Conservation (phyloP, 2,888 invertebrate genomes). For the Hypsopygia costalis region DNA sequence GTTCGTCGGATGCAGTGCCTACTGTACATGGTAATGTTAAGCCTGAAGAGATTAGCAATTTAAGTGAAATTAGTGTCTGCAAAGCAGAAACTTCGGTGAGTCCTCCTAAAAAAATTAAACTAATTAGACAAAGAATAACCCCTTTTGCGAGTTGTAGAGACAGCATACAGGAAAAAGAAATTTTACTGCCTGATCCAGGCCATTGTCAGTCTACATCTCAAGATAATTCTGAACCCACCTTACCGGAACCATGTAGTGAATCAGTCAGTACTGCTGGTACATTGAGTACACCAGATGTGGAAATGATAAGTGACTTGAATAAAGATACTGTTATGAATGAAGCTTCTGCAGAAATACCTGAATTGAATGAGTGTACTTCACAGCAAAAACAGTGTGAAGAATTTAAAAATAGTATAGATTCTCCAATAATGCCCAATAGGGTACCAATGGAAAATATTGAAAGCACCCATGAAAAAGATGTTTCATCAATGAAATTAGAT, state of each 20-base stretch:
- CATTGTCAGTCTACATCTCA: constrained; percentile 65
- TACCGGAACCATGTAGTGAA: constrained; percentile 27
- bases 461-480: constrained; percentile 13
- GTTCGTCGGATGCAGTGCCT: constrained; percentile 69
- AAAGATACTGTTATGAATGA: constrained; percentile 18
- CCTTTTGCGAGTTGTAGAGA: constrained; percentile 40
- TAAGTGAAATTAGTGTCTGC: constrained; percentile 73
- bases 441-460: background rate
- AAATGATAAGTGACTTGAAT: constrained; percentile 13
- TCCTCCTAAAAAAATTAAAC: constrained; percentile 71
- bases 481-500: constrained; percentile 16
- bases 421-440: background rate
- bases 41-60: constrained; percentile 66
- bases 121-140: constrained; percentile 63
- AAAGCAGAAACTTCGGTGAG: constrained; percentile 71
- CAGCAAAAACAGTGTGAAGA: constrained; percentile 4
- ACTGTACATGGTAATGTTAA: constrained; percentile 58
- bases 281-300: constrained; percentile 22
- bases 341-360: constrained; percentile 12
- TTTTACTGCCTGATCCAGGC: constrained; percentile 33
- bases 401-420: background rate
- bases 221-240: constrained; percentile 28
- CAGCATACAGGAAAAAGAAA: constrained; percentile 28
- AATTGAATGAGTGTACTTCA: background rate
- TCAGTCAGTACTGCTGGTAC: constrained; percentile 30